Conservation (phyloP, 2,797 vertebrate species). For the Meda fulgida region DNA sequence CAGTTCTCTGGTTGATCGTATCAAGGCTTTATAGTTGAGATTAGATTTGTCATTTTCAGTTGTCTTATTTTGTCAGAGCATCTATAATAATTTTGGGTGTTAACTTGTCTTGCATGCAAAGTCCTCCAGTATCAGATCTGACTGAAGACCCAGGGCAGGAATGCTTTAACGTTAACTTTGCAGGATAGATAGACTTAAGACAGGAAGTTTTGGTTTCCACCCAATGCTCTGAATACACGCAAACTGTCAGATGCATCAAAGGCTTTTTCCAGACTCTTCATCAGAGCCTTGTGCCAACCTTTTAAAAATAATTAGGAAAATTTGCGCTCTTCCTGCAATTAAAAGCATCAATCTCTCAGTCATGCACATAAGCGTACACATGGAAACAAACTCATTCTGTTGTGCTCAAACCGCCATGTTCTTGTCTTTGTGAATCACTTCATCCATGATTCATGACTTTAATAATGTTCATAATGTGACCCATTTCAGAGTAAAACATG, state of each 20-base stretch:
- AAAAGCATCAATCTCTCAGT: constrained; percentile 10
- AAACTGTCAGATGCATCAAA: constrained; percentile 20
- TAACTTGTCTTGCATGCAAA: constrained; percentile 23
- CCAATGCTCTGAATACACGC: not conserved
- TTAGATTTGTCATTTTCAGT: constrained; percentile 35
- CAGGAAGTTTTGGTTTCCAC: constrained; percentile 34
- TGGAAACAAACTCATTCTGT: not conserved
- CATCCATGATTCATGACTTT: not conserved
- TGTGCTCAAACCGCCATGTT: not conserved
- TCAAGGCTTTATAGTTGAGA: constrained; percentile 18
- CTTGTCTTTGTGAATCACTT: not conserved
- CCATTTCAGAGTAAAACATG: not conserved
- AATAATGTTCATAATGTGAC: not conserved
- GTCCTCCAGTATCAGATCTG: not conserved
- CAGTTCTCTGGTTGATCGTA: not conserved
- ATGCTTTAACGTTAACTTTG: constrained; percentile 13
- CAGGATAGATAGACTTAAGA: constrained; percentile 17
- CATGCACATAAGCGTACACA: not conserved
- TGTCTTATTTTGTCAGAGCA: not conserved
- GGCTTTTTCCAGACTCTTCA: not conserved
- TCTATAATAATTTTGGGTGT: constrained; percentile 38
- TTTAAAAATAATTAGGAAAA: constrained; percentile 17
- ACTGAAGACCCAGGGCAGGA: not conserved
- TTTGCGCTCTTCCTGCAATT: constrained; percentile 33
- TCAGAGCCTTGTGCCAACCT: not conserved